These are phyloP conservation scores for Nannospalax galili DNA, from an alignment of 2,113 vertebrate species.

Conservation along the genomic window DNA sequence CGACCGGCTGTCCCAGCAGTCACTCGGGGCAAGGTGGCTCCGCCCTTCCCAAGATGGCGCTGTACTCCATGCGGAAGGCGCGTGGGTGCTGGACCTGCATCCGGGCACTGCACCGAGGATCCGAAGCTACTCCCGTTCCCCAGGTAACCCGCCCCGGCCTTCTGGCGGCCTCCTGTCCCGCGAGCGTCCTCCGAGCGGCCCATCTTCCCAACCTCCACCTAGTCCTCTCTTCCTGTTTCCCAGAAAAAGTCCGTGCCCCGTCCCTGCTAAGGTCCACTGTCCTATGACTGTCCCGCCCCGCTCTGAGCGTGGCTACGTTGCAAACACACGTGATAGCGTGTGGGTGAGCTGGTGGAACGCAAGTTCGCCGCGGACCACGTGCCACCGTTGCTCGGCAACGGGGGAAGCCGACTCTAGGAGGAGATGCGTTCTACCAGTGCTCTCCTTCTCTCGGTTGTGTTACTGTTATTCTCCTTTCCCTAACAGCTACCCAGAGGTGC, in stretches of 20 bases:
- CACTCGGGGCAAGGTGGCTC: background rate
- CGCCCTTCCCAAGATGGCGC: conserved; percentile 78
- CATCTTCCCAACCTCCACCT: background rate
- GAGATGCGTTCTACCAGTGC: background rate
- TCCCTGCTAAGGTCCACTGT: background rate
- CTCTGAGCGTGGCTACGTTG: background rate
- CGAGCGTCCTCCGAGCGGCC: background rate
- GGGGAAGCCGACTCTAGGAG: background rate
- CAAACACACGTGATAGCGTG: conserved; percentile 24
- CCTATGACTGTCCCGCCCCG: background rate
- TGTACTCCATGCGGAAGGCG: conserved; percentile 65
- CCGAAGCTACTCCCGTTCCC: background rate
- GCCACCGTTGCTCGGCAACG: conserved; percentile 35
- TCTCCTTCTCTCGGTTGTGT: accelerated
- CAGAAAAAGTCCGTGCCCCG: accelerated
- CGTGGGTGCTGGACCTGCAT: conserved; percentile 63
- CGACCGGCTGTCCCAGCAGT: background rate
- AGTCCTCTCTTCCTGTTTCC: background rate
- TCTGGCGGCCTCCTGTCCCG: conserved; percentile 28
- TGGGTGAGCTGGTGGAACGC: background rate
- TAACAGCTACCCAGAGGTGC: background rate
- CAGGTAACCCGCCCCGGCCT: conserved; percentile 65
- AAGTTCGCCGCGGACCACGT: accelerated
- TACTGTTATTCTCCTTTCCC: background rate
- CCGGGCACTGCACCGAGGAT: conserved; percentile 75